Evolutionary conservation across 2,888 invertebrate genomes (phyloP).

Genomic region (Drosophila nr. perissopoda): DNA sequence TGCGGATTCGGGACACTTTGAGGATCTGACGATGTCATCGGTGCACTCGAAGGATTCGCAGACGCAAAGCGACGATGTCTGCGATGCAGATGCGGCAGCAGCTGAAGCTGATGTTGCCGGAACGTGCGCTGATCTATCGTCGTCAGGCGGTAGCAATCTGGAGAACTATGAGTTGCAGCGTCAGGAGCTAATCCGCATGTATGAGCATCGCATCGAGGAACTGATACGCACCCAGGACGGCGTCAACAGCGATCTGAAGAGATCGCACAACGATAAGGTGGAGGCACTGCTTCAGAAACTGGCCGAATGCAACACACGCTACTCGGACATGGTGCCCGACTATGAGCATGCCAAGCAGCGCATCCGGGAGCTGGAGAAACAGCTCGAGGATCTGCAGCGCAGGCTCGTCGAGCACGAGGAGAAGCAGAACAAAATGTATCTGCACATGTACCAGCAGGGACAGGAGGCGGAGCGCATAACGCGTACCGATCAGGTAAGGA

Average conservation of each 20-base stretch:
- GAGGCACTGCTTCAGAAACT: slow-evolving; percentile 90
- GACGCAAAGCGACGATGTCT: slow-evolving; percentile 85
- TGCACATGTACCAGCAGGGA: slow-evolving; percentile 93
- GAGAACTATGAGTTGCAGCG: slow-evolving; percentile 88
- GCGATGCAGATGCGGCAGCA: slow-evolving; percentile 20
- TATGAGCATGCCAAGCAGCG: slow-evolving; percentile 90
- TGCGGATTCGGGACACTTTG: slow-evolving; percentile 94
- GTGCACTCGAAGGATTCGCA: slow-evolving; percentile 90
- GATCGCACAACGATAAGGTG: slow-evolving; percentile 92
- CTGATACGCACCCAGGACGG: slow-evolving; percentile 87
- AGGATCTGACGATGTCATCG: slow-evolving; percentile 91
- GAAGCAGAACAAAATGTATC: slow-evolving; percentile 90
- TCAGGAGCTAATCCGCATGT: slow-evolving; percentile 89
- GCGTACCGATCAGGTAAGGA: slow-evolving; percentile 88
- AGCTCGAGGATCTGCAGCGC: slow-evolving; percentile 89
- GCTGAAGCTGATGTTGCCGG: slow-evolving; percentile 36
- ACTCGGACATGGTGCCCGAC: slow-evolving; percentile 91
- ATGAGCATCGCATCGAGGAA: slow-evolving; percentile 91
- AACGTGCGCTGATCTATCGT: background rate
- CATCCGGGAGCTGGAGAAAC: slow-evolving; percentile 89
- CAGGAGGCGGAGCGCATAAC: slow-evolving; percentile 92
- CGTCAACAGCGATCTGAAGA: slow-evolving; percentile 91
- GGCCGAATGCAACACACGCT: slow-evolving; percentile 91
- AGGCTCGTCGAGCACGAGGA: slow-evolving; percentile 90
- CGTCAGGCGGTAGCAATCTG: slow-evolving; percentile 70